Evolutionary conservation across 1,140 invertebrate genomes (phyloP).

Genomic region (Papilio polyxenes): DNA sequence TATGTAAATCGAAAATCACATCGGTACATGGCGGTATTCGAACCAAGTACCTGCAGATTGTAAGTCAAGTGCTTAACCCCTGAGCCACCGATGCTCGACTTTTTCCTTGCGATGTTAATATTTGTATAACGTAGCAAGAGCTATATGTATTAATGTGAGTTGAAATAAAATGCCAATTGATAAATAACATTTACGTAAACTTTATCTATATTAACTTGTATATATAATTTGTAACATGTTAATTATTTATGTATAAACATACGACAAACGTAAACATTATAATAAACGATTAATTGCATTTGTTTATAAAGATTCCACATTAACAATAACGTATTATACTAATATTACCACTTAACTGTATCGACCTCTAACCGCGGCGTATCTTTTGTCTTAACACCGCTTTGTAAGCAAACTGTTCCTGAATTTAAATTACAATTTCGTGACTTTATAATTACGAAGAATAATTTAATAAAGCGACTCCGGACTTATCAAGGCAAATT

Average conservation of each 20-base stretch:
- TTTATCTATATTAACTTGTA: no score
- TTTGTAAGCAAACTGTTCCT: slow-evolving; percentile 11
- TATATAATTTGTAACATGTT: not conserved
- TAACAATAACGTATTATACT: not conserved
- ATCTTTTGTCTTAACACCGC: not conserved
- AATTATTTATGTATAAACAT: slow-evolving; percentile 7
- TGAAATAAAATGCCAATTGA: no score
- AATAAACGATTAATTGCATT: slow-evolving; percentile 5
- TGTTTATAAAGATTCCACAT: not conserved
- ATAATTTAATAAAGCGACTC: slow-evolving; percentile 7
- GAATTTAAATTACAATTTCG: slow-evolving; percentile 5
- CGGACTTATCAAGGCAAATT: slow-evolving; percentile 10
- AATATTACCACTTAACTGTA: slow-evolving; percentile 2
- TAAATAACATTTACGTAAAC: no score
- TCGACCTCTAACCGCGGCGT: slow-evolving; percentile 16
- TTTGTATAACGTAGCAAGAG: no score
- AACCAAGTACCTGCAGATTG: no score
- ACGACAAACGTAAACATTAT: not conserved
- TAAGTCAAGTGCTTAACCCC: no score
- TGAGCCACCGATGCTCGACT: no score
- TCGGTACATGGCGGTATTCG: no score
- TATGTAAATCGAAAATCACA: no score
- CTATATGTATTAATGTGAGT: no score
- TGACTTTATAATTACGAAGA: slow-evolving; percentile 1
- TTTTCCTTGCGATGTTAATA: no score